Conservation (phyloP, 2,888 invertebrate species). For the Eurytoma californica region DNA sequence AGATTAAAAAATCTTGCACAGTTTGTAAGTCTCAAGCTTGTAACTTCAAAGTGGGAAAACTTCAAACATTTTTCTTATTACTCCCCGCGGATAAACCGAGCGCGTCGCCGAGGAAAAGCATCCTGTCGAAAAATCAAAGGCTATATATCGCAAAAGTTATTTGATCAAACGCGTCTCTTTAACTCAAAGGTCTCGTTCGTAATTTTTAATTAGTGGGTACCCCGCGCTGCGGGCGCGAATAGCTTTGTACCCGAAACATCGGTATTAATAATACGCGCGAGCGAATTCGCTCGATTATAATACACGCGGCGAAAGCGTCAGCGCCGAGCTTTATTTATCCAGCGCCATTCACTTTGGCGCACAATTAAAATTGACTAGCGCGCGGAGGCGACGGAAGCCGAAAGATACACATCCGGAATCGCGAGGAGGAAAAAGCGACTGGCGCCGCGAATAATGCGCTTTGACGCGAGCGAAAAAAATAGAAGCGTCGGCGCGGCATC, state of each 20-base stretch:
- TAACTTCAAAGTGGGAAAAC: too few relatives aligned
- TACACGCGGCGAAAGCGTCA: conserved; percentile 9
- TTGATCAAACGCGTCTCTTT: too few relatives aligned
- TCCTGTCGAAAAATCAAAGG: too few relatives aligned
- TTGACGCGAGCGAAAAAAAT: background rate
- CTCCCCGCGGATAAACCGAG: too few relatives aligned
- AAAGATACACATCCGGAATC: conserved; percentile 36
- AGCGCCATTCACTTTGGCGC: conserved; percentile 22
- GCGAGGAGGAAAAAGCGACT: background rate
- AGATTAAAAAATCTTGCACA: too few relatives aligned
- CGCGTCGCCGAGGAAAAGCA: too few relatives aligned
- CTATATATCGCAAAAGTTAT: too few relatives aligned
- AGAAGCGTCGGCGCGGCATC: background rate
- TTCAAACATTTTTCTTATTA: too few relatives aligned
- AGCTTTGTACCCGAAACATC: background rate
- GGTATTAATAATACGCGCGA: background rate
- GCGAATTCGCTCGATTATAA: conserved; percentile 22
- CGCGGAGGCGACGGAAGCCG: background rate
- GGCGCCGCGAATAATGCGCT: background rate
- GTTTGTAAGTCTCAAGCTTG: too few relatives aligned
- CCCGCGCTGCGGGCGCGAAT: too few relatives aligned
- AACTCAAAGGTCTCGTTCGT: background rate
- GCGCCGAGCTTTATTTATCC: conserved; percentile 9
- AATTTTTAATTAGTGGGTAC: background rate
- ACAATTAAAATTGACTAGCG: conserved; percentile 42